Evolutionary conservation across 2,888 invertebrate genomes (phyloP), one percentile per base, ranked within the genome.

Genomic region (Carterocephalus palaemon): DNA sequence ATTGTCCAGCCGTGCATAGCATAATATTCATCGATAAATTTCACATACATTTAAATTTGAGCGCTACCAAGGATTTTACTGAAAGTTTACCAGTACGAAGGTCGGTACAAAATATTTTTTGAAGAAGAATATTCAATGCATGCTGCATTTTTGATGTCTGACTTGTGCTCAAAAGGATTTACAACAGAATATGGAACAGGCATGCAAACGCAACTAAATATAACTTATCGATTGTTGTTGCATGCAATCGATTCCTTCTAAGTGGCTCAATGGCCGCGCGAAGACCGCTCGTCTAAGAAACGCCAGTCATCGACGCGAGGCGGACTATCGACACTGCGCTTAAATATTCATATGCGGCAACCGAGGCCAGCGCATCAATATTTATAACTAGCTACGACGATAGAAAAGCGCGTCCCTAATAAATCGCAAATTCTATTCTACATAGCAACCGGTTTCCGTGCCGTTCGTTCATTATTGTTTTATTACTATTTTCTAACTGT

Each of bases 271-370:
- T 3, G 5, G 24, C 19, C 9, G 32, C 10, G 13, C 34, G 9
- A 34, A n/a, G n/a, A n/a, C n/a, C n/a, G n/a, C 23, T 34, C 9
- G 38, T 42, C 58, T 59, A 59, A 64, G 64, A 64, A 65, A 64
- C 60, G 63, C 59, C 62, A 62, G 63, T 57, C 52, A 54, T 48
- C 49, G 53, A 54, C 54, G 52, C 60, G 59, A 53, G 60, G 62
- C 63, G 62, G 62, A 61, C 63, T 66, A 70, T 70, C 61, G 67
- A 67, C 60, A 60, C 57, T 57, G 53, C 58, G 55, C 54, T 74
- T 74, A 70, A 76, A 75, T 75, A 79, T 77, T 78, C 75, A 77
- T 71, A 66, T 55, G 58, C 62, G 60, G 59, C 62, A 62, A 67
- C 64, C 64, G 64, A 58, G 69, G 62, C 57, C 53, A 55, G 53